These are phyloP conservation scores for Entomobrya multifasciata DNA, from an alignment of 2,888 invertebrate species.

Conservation along the genomic window DNA sequence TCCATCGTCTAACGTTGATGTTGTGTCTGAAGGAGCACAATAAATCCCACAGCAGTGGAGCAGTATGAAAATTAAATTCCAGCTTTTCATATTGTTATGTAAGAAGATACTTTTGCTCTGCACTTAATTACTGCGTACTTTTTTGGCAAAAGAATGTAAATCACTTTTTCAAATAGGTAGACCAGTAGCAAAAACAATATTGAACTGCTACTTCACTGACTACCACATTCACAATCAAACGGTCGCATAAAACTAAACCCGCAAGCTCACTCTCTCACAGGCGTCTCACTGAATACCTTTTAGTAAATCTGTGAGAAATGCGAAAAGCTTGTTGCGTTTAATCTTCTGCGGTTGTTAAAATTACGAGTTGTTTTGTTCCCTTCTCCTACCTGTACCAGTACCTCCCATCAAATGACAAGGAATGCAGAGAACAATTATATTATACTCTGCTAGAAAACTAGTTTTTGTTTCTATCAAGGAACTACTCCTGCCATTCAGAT, in stretches of 20 bases:
- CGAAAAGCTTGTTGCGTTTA: not conserved
- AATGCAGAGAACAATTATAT: constrained; percentile 36
- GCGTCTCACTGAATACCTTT: too few relatives aligned
- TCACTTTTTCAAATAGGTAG: not conserved
- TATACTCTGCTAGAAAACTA: constrained; percentile 53
- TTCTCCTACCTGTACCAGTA: constrained; percentile 37
- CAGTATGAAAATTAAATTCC: constrained; percentile 27
- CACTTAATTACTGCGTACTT: constrained; percentile 1
- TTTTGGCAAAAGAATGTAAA: not conserved
- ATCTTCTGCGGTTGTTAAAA: not conserved
- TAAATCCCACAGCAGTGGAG: not conserved
- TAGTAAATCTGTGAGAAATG: not conserved
- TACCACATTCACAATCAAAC: not conserved
- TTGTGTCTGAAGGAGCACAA: constrained; percentile 10
- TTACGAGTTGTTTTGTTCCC: not conserved
- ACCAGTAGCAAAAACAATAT: not conserved
- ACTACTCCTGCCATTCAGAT: constrained; percentile 26
- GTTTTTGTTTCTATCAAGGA: constrained; percentile 63
- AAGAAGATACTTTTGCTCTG: not conserved
- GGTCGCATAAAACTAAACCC: constrained; percentile 25
- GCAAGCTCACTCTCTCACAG: not conserved
- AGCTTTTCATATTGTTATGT: constrained; percentile 15
- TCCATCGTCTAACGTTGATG: not conserved
- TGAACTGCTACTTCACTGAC: too few relatives aligned
- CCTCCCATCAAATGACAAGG: constrained; percentile 41